Base-by-base conservation (phyloP, 2,797 vertebrate genomes). In the Peromyscus eremicus region DNA sequence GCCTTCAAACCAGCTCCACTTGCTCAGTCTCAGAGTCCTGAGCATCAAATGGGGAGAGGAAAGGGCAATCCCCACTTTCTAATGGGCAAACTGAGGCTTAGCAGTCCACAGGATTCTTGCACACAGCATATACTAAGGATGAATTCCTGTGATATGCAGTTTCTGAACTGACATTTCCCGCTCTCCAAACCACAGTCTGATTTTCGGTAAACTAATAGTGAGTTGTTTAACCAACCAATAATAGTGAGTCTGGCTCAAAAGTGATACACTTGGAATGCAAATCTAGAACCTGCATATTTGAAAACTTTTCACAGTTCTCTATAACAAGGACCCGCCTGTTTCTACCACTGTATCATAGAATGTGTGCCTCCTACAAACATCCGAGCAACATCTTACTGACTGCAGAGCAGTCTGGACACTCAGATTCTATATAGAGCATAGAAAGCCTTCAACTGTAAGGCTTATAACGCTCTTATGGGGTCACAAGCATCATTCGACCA, bases 201-300 rank as follows among this genome's bases (percentile, higher is more conserved):
- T n/a, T 79, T 91, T 83, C 95, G 70, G 5, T 82, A 62, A 93
- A 93, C 86, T n/a, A 57, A 71, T 16, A 17, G 16, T 34, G 23
- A 68, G 29, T 11, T 12, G 0, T 60, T 80, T 84, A 83, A 27
- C 34, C 37, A 60, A 64, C 80, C 37, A 73, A 40, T 25, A 19
- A 73, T 23, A 40, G 71, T 40, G 85, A 43, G 32, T 57, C 71
- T 55, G 73, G 13, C 43, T 52, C 66, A 64, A 87, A 71, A 82
- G 40, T 2, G 2, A 25, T 55, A 16, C 4, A 52, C 83, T 77
- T 75, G 32, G 13, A 71, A 83, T 80, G 6, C 43, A n/a, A 64
- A 80, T 60, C 3, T 60, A 92, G 23, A 23, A 23, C n/a, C 49
- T 92, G 94, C 55, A 16, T 6, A 89, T 60, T 89, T 89, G 68